Evolutionary conservation across 1,140 invertebrate genomes (phyloP).

Genomic region (Hyposmocoma kahamanoa): DNA sequence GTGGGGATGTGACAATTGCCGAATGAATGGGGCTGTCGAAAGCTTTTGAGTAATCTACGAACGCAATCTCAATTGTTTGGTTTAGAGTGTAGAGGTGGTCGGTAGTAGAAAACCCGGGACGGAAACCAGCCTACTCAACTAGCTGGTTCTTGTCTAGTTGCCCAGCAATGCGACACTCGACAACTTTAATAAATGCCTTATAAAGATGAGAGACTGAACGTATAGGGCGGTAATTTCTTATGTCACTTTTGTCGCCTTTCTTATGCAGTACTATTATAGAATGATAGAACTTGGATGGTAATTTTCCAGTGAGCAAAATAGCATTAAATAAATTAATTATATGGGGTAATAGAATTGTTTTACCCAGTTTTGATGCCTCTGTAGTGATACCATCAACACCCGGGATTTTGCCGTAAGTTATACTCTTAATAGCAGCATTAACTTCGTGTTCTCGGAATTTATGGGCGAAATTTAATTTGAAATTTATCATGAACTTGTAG

Average conservation of each 20-base stretch:
- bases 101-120: neutral
- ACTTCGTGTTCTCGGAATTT: too few relatives aligned
- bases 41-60: neutral
- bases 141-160: neutral
- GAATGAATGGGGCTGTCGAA: neutral
- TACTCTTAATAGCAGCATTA: too few relatives aligned
- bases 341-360: too few relatives aligned
- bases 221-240: neutral
- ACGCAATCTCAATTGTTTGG: neutral
- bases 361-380: too few relatives aligned
- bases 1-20: neutral
- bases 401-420: too few relatives aligned
- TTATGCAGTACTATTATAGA: neutral
- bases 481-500: too few relatives aligned
- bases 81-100: neutral
- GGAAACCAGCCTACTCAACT: neutral
- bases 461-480: too few relatives aligned
- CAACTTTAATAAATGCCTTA: neutral
- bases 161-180: neutral
- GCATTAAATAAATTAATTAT: too few relatives aligned
- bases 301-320: too few relatives aligned
- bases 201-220: neutral
- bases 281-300: too few relatives aligned
- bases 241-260: neutral
- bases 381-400: too few relatives aligned